Conservation (phyloP, 1,140 invertebrate genomes). For the Odontomachus brunneus region DNA sequence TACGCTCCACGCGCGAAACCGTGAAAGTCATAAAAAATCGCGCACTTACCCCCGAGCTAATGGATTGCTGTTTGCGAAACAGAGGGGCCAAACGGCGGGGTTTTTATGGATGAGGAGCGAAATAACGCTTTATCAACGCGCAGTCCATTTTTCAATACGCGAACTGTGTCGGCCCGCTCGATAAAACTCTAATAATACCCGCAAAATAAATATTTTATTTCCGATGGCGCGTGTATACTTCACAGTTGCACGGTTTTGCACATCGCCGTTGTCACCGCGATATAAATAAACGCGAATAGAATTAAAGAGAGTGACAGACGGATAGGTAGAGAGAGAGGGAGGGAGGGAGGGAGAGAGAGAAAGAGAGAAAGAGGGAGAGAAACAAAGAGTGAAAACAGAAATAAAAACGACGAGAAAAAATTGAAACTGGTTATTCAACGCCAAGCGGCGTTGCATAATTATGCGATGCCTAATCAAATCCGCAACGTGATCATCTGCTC, state of each 20-base stretch:
- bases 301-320: background rate
- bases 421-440: background rate
- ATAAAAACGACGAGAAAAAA: background rate
- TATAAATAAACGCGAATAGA: slow-evolving; percentile 29
- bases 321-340: background rate
- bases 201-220: slow-evolving; percentile 37
- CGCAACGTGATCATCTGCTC: background rate
- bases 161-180: slow-evolving; percentile 1
- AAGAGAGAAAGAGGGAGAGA: background rate
- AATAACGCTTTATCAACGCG: slow-evolving; percentile 20
- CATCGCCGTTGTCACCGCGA: background rate
- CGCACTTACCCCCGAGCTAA: background rate
- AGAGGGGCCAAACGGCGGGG: background rate
- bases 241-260: background rate
- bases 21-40: slow-evolving; percentile 27
- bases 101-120: slow-evolving; percentile 34
- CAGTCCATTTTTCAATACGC: slow-evolving; percentile 29
- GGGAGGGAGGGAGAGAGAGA: background rate
- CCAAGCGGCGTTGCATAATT: slow-evolving; percentile 19
- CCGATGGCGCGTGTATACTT: background rate
- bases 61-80: slow-evolving; percentile 4
- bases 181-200: slow-evolving; percentile 40
- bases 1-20: background rate
- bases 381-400: background rate
- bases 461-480: background rate